A percentile compares a stretch with the other conserved stretches of the same genome.
Conservation (phyloP, 92 coral and sea anemone genomes). For the Anthopleura xanthogrammica region DNA sequence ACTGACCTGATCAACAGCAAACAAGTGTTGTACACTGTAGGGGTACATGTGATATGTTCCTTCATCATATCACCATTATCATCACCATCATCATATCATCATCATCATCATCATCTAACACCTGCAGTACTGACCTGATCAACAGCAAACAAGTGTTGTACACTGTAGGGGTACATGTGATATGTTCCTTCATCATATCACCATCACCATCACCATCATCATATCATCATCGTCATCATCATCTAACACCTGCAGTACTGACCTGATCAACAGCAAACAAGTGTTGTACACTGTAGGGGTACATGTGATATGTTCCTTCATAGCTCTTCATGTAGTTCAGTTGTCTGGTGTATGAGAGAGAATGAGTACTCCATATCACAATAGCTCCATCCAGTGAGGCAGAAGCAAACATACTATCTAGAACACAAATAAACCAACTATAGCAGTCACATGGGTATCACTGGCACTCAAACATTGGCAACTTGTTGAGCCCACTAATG, state of each 20-base stretch:
- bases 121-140: conserved; percentile 84
- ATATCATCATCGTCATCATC: not conserved
- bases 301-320: conserved; percentile 85
- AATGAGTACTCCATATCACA: conserved; percentile 87
- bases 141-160: conserved; percentile 75
- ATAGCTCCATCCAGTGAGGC: conserved; percentile 98
- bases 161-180: conserved; percentile 91
- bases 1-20: conserved; percentile 86
- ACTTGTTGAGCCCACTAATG: too few relatives aligned
- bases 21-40: conserved; percentile 80
- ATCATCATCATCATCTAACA: not conserved
- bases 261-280: conserved; percentile 90
- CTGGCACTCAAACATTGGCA: too few relatives aligned
- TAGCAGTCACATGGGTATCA: too few relatives aligned
- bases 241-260: not conserved
- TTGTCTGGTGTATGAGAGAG: conserved; percentile 70
- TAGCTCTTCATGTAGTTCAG: conserved; percentile 82
- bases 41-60: conserved; percentile 87
- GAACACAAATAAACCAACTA: not conserved
- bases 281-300: conserved; percentile 90
- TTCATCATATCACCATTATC: conserved; percentile 38
- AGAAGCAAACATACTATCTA: conserved; percentile 96
- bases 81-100: not conserved
- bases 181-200: conserved; percentile 60
- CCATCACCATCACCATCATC: not conserved